Percentiles rank a stretch among this genome's conserved stretches.
phyloP scores from a whole-genome alignment of 2,797 vertebrate genomes.

The Pseudochirops corinnae region DNA sequence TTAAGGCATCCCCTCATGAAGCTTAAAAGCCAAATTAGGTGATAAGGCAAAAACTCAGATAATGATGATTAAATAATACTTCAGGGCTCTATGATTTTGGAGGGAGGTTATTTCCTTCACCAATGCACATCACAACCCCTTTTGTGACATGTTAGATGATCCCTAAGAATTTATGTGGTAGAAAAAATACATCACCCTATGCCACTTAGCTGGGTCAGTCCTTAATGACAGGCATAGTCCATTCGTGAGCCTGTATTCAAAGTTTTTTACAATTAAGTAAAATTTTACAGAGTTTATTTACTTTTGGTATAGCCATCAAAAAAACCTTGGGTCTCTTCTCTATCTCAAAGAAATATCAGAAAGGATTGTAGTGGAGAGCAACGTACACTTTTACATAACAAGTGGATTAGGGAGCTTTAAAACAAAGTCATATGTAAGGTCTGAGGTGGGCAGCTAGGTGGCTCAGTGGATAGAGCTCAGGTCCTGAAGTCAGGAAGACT shows the following conservation, averaged over 20 bases:
- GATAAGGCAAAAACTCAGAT: neutral
- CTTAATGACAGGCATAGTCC: neutral
- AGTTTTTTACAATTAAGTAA: neutral
- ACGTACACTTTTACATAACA: neutral
- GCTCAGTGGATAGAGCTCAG: neutral
- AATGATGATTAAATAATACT: neutral
- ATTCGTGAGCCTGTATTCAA: neutral
- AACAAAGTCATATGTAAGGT: neutral
- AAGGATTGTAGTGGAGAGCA: neutral
- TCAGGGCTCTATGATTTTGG: neutral
- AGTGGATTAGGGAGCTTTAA: neutral
- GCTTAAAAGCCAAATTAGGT: neutral
- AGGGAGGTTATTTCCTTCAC: neutral
- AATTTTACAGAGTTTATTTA: neutral
- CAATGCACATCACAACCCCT: neutral
- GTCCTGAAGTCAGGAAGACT: neutral
- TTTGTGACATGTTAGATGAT: neutral
- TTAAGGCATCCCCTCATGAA: neutral
- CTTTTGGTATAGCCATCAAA: neutral
- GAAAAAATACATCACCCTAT: neutral
- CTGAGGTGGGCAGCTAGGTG: neutral
- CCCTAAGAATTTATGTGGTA: neutral
- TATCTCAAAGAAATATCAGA: neutral
- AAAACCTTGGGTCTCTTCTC: neutral
- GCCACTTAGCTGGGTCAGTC: neutral